Base-by-base conservation (phyloP, 2,888 invertebrate species). In the Diabrotica balteata region DNA sequence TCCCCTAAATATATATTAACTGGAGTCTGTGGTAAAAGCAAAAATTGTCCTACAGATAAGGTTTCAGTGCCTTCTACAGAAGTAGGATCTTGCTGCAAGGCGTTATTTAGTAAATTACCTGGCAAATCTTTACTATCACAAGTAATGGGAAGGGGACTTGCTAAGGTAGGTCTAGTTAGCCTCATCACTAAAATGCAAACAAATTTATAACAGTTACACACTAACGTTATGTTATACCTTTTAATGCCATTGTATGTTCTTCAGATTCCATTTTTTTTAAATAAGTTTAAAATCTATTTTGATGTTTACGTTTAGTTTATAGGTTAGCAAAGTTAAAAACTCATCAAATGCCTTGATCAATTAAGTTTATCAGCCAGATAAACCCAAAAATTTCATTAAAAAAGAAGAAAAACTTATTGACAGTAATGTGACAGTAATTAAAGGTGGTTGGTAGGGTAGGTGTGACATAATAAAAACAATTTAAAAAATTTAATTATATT, bases 1-100 rank as follows among this genome's bases (percentile, higher is more conserved):
- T 99, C 98, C 17, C 97, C 99, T 55, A 99, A 87, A 83, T 98
- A 98, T 77, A 99, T 97, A 82, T 96, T 98, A 7, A 98, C 98
- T 85, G 98, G 98, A 83, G 95, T 96, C 86, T 98, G 98, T 10
- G 98, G 98, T 61, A 98, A 86, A 66, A 97, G 87, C 79, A 98
- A 87, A 82, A 97, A 94, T 79, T 97, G 95, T 2, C 97, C 96
- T 63, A 93, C 88, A n/a, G 91, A 90, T 63, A 94, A 85, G 0
- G 93, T 92, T 84, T 95, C 94, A 80, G 94, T 89, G 65, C 93
- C 93, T 68, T 89, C 88, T 0, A 94, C 92, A 45, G 93, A 87
- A n/a, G 94, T 93, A 11, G 93, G 91, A 85, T 97, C 96, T 77
- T 91, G 90, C 80, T 93, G 91, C 57, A 94, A 84, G 72, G 91